A percentile compares a stretch with the other conserved stretches of the same genome.
Conservation (phyloP, 2,888 invertebrate genomes). For the Osedax fenrisi region DNA sequence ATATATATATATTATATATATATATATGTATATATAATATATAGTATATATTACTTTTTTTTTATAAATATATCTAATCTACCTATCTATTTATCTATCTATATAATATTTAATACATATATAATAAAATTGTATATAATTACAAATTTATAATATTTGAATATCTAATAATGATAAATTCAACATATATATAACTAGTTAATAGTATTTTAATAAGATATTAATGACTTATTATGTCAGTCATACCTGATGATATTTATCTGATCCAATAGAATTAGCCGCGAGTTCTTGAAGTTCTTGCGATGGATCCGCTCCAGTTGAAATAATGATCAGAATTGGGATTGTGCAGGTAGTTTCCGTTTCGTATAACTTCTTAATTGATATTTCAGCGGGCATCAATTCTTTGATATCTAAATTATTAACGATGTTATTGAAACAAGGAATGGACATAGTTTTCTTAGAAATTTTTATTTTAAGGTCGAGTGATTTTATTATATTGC, state of each 20-base stretch:
- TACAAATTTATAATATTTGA: too few species aligned
- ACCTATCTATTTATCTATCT: too few species aligned
- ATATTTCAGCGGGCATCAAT: constrained; percentile 57
- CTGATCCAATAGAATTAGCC: constrained; percentile 51
- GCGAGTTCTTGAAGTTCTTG: constrained; percentile 65
- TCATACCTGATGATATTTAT: constrained; percentile 56
- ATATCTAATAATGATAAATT: too few species aligned
- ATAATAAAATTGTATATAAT: too few species aligned
- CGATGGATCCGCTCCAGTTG: constrained; percentile 81
- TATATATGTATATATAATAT: neutral
- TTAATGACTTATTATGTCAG: too few species aligned
- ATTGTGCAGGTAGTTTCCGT: constrained; percentile 56
- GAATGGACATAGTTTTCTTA: too few species aligned
- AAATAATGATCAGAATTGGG: constrained; percentile 71
- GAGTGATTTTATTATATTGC: too few species aligned
- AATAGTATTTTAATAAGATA: neutral
- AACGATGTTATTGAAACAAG: neutral
- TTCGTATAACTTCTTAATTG: constrained; percentile 55
- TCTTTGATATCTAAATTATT: constrained; percentile 52
- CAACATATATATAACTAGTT: neutral
- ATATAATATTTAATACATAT: too few species aligned
- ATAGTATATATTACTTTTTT: too few species aligned
- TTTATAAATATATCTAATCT: too few species aligned
- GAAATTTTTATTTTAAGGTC: too few species aligned
- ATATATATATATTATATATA: neutral